Conservation (phyloP, 2,113 vertebrate genomes). For the Bubo blakistoni region DNA sequence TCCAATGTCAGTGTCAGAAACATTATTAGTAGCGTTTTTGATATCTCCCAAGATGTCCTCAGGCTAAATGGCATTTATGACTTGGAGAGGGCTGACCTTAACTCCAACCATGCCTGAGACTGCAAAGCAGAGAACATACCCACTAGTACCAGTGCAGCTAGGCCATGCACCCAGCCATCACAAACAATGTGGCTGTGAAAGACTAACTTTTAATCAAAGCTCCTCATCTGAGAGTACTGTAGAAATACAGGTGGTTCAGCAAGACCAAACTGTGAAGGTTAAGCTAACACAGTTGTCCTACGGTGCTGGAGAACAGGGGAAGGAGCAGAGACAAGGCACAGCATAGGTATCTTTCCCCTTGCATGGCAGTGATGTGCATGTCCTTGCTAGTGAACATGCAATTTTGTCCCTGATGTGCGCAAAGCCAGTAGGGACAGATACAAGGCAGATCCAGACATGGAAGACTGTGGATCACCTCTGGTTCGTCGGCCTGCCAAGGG, state of each 20-base stretch:
- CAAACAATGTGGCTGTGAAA: neutral
- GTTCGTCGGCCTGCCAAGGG: neutral
- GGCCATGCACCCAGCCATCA: neutral
- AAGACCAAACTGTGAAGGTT: neutral
- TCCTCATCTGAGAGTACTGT: neutral
- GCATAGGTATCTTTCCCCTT: neutral
- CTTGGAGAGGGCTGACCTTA: neutral
- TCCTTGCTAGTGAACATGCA: neutral
- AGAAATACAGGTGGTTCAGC: neutral
- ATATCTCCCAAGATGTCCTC: neutral
- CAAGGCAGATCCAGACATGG: neutral
- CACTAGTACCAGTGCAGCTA: accelerated
- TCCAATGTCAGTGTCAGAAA: neutral
- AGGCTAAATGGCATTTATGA: neutral
- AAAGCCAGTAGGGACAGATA: neutral
- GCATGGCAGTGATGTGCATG: accelerated
- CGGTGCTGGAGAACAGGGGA: neutral
- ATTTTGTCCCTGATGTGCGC: neutral
- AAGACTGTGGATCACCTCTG: neutral
- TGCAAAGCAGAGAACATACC: neutral
- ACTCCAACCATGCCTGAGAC: neutral
- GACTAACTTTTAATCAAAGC: neutral
- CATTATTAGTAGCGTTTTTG: neutral
- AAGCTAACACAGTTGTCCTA: neutral
- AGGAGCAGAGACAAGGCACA: neutral